Conservation (phyloP, 2,888 invertebrate genomes). For the Diarsia mendica region DNA sequence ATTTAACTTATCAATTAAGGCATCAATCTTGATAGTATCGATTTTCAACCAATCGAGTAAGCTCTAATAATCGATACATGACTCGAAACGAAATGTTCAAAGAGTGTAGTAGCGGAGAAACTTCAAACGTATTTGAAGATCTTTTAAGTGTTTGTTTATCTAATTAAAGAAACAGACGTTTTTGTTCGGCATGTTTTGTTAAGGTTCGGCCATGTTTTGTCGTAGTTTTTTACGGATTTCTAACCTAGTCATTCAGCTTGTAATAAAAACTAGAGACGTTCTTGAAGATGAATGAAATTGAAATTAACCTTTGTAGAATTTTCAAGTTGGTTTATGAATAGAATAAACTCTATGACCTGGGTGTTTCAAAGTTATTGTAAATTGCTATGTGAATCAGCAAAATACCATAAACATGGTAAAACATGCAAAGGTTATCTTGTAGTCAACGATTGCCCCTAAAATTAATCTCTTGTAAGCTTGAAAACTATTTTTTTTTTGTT, state of each 20-base stretch:
- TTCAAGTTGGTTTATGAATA: constrained; percentile 10
- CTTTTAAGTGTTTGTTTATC: constrained; percentile 67
- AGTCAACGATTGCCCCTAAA: not conserved
- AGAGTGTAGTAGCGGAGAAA: constrained; percentile 45
- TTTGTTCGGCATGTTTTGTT: constrained; percentile 46
- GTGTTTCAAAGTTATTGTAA: not conserved
- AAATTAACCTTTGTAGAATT: constrained; percentile 10
- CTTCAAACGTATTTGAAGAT: constrained; percentile 70
- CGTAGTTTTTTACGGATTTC: constrained; percentile 31
- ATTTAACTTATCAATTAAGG: not conserved
- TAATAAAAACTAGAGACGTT: constrained; percentile 23
- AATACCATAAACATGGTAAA: not conserved
- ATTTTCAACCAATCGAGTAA: constrained; percentile 12
- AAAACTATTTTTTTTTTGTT: not conserved
- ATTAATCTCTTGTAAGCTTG: not conserved
- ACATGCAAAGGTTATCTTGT: not conserved
- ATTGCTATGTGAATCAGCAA: constrained; percentile 20
- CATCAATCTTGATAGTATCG: not conserved
- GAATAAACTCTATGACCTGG: constrained; percentile 5
- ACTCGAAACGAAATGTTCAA: constrained; percentile 39
- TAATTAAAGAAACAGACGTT: constrained; percentile 62
- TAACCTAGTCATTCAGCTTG: constrained; percentile 25
- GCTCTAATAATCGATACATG: constrained; percentile 20
- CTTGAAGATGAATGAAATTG: constrained; percentile 28
- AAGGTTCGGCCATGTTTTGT: constrained; percentile 44